Evolutionary conservation across 2,888 invertebrate genomes (phyloP).

Genomic region (Tipula unca): DNA sequence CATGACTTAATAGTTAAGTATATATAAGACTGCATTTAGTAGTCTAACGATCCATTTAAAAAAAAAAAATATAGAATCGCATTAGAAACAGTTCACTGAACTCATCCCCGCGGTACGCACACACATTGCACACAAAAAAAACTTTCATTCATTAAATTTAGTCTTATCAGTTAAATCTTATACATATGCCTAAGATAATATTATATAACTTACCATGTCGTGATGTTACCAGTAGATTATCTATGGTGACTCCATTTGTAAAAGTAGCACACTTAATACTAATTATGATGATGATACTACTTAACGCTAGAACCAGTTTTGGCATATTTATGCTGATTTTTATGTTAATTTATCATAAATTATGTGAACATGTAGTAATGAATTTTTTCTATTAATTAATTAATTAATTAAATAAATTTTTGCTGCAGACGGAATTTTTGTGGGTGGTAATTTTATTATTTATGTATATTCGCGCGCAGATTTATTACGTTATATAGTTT

Average conservation of each 20-base stretch:
- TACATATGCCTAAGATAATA: not conserved
- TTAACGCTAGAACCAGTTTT: not conserved
- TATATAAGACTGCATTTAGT: not conserved
- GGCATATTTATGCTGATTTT: not conserved
- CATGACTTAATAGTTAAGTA: not conserved
- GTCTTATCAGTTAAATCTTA: not conserved
- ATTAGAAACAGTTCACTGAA: not conserved
- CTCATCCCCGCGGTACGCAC: not conserved
- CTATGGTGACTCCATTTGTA: constrained; percentile 33
- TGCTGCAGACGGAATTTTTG: not conserved
- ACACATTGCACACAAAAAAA: not conserved
- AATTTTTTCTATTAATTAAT: too few species aligned
- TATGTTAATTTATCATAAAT: not conserved
- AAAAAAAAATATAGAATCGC: not conserved
- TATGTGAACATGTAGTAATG: too few species aligned
- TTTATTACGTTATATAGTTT: not conserved
- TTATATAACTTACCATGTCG: constrained; percentile 37
- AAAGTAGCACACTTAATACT: constrained; percentile 17
- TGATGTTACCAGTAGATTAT: constrained; percentile 39
- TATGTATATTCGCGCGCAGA: too few species aligned
- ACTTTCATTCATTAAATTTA: not conserved
- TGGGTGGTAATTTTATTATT: too few species aligned
- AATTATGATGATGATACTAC: not conserved
- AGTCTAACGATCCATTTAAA: not conserved
- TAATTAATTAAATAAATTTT: not conserved